Conservation (phyloP, 2,797 vertebrate genomes). For the Masticophis lateralis region DNA sequence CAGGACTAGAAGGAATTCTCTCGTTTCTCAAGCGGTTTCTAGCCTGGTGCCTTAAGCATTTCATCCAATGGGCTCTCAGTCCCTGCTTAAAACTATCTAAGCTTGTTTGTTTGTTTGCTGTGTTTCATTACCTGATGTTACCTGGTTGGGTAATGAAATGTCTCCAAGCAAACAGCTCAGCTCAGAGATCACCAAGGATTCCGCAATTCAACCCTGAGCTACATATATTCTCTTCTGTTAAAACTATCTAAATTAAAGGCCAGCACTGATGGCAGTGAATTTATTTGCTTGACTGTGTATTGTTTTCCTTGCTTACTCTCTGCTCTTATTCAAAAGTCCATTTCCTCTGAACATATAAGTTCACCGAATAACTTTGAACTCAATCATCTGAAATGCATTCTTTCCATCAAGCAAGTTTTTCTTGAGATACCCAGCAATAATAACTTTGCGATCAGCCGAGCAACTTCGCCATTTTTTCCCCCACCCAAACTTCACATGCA, state of each 20-base stretch:
- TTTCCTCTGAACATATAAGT: not conserved
- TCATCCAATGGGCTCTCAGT: not conserved
- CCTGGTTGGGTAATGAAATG: not conserved
- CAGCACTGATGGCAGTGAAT: not conserved
- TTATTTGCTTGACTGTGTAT: not conserved
- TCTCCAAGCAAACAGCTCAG: not conserved
- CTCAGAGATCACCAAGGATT: not conserved
- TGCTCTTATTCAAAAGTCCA: not conserved
- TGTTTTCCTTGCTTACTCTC: not conserved
- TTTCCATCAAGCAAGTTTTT: not conserved
- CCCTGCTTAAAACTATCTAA: not conserved
- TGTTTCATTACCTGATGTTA: not conserved
- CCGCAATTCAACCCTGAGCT: not conserved
- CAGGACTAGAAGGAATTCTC: not conserved
- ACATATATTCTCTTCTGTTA: not conserved
- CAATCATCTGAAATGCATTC: not conserved
- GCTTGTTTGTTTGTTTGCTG: not conserved
- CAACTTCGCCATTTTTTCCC: not conserved
- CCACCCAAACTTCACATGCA: not conserved
- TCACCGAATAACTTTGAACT: not conserved
- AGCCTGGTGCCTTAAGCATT: not conserved
- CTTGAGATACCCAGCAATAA: not conserved
- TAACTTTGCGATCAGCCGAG: not conserved
- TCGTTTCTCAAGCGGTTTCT: not conserved
- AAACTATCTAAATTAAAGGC: not conserved